Evolutionary conservation across 2,888 invertebrate genomes (phyloP), one percentile per base, ranked within the genome.

Genomic region (Euplexia lucipara): DNA sequence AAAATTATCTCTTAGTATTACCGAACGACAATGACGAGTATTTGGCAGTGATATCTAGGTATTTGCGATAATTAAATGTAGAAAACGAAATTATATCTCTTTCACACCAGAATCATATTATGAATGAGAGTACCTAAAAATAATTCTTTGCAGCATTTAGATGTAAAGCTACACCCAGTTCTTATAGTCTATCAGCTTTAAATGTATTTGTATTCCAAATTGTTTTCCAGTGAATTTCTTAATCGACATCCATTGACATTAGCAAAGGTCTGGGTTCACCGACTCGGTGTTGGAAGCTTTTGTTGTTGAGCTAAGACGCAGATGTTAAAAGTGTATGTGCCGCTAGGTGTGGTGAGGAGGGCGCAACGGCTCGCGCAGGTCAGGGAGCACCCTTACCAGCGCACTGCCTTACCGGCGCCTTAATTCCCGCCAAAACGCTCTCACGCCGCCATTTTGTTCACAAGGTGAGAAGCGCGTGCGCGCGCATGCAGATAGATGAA

Each of bases 351-450:
- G 97, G 98, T 97, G 96, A 97, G 97, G 96, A 96, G 96, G 88
- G 97, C 98, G 96, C 97, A 97, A 91, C 97, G 98, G 95, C 97
- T 98, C 96, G 97, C 97, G 96, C 97, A 98, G 95, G 96, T 97
- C 96, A 97, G 99, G 97, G 98, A 99, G 96, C 99, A 99, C 97
- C 99, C 99, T 96, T 99, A 99, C 97, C 98, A 98, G 97, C 98
- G 99, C 97, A 98, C 94, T 76, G 95, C 95, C 90, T 92, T 95
- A 91, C 98, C 96, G 96, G 97, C 97, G 97, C 98, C 97, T 96
- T 95, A 95, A 91, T 90, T 87, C 92, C 91, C 91, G 92, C 90
- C 90, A 91, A 91, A 86, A 88, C 89, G 91, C 91, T 93, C 93
- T 92, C 93, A 92, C 93, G 93, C 93, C 94, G 93, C 94, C 94